Conservation (phyloP, 1,140 invertebrate genomes). For the Musca vetustissima region DNA sequence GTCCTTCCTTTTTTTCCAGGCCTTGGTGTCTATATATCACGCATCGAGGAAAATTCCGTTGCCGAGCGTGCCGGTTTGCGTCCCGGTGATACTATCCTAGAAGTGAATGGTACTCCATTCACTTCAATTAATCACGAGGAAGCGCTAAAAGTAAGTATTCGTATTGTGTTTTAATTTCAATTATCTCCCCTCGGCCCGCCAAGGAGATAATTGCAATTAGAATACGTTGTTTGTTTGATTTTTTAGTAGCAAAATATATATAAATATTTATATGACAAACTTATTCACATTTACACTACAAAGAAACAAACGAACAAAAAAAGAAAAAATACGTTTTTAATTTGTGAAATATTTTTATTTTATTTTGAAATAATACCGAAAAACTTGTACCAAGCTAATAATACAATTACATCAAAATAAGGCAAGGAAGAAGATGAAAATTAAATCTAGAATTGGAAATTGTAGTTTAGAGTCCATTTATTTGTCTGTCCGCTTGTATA, state of each 20-base stretch:
- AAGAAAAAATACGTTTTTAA: not conserved
- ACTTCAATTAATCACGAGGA: slow-evolving; percentile 84
- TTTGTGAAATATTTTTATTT: not conserved
- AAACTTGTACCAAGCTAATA: slow-evolving; percentile 37
- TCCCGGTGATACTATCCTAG: slow-evolving; percentile 85
- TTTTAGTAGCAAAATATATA: not conserved
- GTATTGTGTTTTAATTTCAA: not conserved
- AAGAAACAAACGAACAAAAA: too few relatives aligned
- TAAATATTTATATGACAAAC: not conserved
- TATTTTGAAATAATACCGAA: not conserved
- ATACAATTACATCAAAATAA: slow-evolving; percentile 35
- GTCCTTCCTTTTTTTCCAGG: slow-evolving; percentile 57
- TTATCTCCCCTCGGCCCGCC: not conserved
- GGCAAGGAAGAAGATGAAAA: slow-evolving; percentile 40
- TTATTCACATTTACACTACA: not conserved
- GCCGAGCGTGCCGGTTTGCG: slow-evolving; percentile 81
- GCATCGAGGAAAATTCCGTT: slow-evolving; percentile 83
- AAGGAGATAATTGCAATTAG: not conserved
- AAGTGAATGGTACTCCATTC: slow-evolving; percentile 86
- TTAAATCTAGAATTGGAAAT: slow-evolving; percentile 24
- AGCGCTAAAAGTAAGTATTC: slow-evolving; percentile 75
- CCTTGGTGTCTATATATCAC: slow-evolving; percentile 83
- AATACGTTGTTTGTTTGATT: not conserved
- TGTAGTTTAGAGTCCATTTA: too few relatives aligned
- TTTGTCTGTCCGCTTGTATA: too few relatives aligned